Conservation (phyloP, 2,797 vertebrate species). For the Protosalanx chinensis region DNA sequence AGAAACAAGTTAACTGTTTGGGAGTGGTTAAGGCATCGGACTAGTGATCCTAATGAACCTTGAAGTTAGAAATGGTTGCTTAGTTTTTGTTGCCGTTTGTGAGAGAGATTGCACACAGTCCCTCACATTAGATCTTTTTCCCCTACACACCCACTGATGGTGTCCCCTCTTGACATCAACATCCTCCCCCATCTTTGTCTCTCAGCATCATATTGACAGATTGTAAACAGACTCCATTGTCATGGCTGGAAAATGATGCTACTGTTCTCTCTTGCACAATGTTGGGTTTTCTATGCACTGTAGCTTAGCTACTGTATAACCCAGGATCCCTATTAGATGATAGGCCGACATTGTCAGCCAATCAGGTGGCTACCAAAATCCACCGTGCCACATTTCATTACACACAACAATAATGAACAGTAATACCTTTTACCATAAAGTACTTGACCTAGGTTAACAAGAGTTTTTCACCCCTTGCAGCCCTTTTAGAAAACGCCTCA, state of each 20-base stretch:
- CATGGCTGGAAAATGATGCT: conserved; percentile 45
- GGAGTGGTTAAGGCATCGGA: too few species aligned
- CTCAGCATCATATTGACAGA: conserved; percentile 37
- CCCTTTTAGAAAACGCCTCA: too few species aligned
- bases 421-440: too few species aligned
- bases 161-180: neutral
- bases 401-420: too few species aligned
- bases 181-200: conserved; percentile 5
- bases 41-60: too few species aligned
- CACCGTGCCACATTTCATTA: too few species aligned
- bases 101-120: neutral
- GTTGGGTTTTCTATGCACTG: conserved; percentile 62
- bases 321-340: conserved; percentile 56
- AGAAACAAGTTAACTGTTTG: too few species aligned
- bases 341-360: conserved; percentile 70
- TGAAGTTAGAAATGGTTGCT: too few species aligned
- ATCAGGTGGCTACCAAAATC: conserved; percentile 55
- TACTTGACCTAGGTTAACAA: too few species aligned
- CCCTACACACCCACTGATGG: conserved; percentile 7
- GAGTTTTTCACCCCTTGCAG: too few species aligned
- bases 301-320: conserved; percentile 62
- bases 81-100: too few species aligned
- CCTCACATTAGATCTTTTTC: neutral
- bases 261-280: conserved; percentile 42
- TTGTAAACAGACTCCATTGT: conserved; percentile 42